These are phyloP conservation scores for Gambusia affinis DNA, from an alignment of 2,113 vertebrate species.

Conservation along the genomic window DNA sequence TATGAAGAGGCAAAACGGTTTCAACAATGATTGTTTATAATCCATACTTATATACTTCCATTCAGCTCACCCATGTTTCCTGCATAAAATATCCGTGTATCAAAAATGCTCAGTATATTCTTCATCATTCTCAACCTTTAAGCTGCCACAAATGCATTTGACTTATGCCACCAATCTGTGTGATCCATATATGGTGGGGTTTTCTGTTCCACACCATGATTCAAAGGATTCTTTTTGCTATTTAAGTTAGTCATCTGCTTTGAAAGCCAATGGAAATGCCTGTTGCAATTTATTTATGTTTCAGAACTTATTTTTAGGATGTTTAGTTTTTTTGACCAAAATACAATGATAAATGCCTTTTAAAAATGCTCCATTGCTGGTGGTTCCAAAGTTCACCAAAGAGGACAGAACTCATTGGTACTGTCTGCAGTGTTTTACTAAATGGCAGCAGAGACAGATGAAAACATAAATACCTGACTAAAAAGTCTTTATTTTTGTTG, in stretches of 20 bases:
- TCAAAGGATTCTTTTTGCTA: neutral
- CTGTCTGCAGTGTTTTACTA: neutral
- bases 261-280: neutral
- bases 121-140: neutral
- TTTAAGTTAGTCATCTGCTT: neutral
- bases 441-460: slow-evolving; percentile 42
- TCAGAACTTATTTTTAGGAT: neutral
- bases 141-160: neutral
- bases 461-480: slow-evolving; percentile 46
- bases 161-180: neutral
- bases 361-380: slow-evolving; percentile 56
- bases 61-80: neutral
- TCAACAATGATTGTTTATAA: neutral
- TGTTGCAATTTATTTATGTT: neutral
- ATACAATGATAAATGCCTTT: neutral
- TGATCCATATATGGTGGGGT: neutral
- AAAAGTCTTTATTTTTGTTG: slow-evolving; percentile 19
- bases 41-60: neutral
- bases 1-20: neutral
- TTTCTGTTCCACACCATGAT: neutral
- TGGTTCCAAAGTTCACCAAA: slow-evolving; percentile 52
- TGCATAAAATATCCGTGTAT: neutral
- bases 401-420: slow-evolving; percentile 60
- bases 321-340: neutral
- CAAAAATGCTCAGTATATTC: neutral